These are phyloP conservation scores for Dromaius novaehollandiae DNA, from an alignment of 2,113 vertebrate species.

Conservation along the genomic window DNA sequence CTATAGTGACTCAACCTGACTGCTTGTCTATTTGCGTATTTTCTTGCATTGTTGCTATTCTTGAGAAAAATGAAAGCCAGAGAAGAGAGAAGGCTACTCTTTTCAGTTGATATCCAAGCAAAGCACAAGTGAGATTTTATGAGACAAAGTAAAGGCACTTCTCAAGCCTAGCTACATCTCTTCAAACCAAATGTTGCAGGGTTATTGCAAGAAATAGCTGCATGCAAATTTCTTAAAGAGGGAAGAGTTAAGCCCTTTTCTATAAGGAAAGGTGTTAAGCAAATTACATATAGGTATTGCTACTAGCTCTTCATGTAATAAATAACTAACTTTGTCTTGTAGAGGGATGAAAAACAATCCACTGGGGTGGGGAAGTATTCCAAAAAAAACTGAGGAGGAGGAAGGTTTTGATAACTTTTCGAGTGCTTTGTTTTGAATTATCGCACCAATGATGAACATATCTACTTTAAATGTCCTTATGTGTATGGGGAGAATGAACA, in stretches of 20 bases:
- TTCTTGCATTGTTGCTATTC: not conserved
- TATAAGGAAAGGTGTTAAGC: not conserved
- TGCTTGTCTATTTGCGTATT: not conserved
- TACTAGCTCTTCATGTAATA: not conserved
- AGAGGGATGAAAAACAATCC: not conserved
- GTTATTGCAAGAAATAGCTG: not conserved
- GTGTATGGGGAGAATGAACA: not conserved
- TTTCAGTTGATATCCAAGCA: not conserved
- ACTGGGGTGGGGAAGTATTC: not conserved
- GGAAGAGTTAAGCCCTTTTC: not conserved
- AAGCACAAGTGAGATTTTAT: constrained; percentile 13
- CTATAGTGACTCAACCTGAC: not conserved
- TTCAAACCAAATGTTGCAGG: not conserved
- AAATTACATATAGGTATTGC: not conserved
- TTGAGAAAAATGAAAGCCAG: not conserved
- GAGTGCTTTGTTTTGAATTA: not conserved
- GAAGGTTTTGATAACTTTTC: not conserved
- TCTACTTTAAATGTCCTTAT: constrained; percentile 10
- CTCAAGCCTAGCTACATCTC: not conserved
- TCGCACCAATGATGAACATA: not conserved
- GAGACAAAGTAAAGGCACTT: not conserved
- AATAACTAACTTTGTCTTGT: not conserved
- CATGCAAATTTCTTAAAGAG: not conserved
- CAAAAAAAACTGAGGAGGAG: not conserved
- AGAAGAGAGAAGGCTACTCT: not conserved